These are phyloP conservation scores for Platyscapa corneri DNA, from an alignment of 1,140 invertebrate genomes.

Conservation along the genomic window DNA sequence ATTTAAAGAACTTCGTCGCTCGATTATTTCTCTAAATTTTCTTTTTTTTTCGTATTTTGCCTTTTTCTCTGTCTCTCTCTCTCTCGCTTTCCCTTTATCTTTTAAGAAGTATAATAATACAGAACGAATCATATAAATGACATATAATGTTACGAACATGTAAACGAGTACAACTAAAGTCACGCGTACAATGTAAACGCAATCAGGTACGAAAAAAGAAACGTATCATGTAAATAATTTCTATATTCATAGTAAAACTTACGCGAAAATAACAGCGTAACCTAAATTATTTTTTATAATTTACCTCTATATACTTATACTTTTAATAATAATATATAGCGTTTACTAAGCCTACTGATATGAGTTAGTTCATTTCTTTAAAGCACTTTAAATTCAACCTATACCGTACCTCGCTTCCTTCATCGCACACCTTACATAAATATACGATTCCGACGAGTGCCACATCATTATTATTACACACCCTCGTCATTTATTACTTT, in stretches of 20 bases:
- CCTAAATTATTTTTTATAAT: conserved; percentile 49
- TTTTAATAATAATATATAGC: conserved; percentile 57
- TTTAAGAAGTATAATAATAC: conserved; percentile 35
- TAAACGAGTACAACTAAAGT: conserved; percentile 25
- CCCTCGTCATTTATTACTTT: background rate
- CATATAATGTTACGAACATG: conserved; percentile 31
- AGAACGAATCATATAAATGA: conserved; percentile 11
- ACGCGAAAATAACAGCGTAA: conserved; percentile 49
- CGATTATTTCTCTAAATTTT: background rate
- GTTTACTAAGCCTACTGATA: conserved; percentile 66
- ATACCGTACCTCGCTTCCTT: conserved; percentile 42
- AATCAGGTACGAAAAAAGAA: conserved; percentile 53
- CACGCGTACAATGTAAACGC: conserved; percentile 51
- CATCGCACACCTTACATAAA: conserved; percentile 16
- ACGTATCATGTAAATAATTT: conserved; percentile 51
- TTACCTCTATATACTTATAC: conserved; percentile 41
- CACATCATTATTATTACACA: conserved; percentile 22
- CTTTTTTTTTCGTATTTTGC: too few relatives aligned
- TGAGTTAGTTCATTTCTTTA: conserved; percentile 70
- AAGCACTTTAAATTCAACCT: conserved; percentile 72
- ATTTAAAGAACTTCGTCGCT: background rate
- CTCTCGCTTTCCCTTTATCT: background rate
- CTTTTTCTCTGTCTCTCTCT: too few relatives aligned
- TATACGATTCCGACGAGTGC: conserved; percentile 46
- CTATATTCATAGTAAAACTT: conserved; percentile 50